phyloP scores from a whole-genome alignment of 2,797 vertebrate species.

The Dendrocincla tyrannina region DNA sequence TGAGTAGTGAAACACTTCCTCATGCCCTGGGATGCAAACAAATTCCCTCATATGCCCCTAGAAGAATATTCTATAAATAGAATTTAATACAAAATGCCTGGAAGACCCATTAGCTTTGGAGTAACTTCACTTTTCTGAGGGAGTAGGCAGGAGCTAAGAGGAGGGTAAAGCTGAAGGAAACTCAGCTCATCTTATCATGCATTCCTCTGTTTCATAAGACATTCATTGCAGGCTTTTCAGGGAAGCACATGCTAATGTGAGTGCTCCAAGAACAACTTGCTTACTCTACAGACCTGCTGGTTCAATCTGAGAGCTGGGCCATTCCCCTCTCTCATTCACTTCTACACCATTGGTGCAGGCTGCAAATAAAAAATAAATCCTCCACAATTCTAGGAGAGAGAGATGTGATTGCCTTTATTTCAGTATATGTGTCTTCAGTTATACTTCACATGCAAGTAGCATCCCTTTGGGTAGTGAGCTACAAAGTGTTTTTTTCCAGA shows the following conservation, averaged over 20 bases:
- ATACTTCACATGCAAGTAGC: not conserved
- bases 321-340: not conserved
- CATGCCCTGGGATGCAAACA: not conserved
- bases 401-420: not conserved
- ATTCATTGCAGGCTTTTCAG: not conserved
- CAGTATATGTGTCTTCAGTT: not conserved
- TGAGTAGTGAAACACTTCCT: constrained; percentile 49
- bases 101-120: not conserved
- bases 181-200: not conserved
- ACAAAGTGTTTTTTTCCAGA: not conserved
- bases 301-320: not conserved
- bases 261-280: not conserved
- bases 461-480: not conserved
- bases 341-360: not conserved
- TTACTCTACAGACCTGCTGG: not conserved
- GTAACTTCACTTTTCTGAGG: not conserved
- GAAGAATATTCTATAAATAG: not conserved
- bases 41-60: not conserved
- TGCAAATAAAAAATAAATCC: not conserved
- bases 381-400: not conserved
- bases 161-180: not conserved
- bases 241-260: not conserved
- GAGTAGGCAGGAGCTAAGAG: not conserved
- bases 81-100: not conserved
- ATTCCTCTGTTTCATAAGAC: not conserved